Base-by-base conservation (phyloP, 2,113 vertebrate genomes). In the Mesoclemmys tuberculata region DNA sequence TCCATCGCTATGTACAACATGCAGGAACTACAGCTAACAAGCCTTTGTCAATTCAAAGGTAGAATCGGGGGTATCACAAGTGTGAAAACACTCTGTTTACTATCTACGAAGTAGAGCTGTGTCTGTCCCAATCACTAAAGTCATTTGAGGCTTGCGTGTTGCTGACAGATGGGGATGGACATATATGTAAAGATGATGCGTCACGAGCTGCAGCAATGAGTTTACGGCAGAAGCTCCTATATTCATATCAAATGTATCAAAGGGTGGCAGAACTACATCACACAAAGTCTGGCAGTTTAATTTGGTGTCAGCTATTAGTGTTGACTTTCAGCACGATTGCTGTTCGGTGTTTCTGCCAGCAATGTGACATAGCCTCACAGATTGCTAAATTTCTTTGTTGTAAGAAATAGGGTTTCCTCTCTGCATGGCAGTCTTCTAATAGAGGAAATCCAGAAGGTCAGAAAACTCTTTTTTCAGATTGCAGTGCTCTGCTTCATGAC, bases 221-320 rank as follows among this genome's bases (percentile, higher is more conserved):
- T 97, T 98, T 98, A 93, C 97, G 93, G 94, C 95, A 97, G 96
- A 96, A 97, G 96, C 90, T 91, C 85, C 94, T 88, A 95, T 97
- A 93, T 97, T 97, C 97, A 93, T 97, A 97, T 97, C 97, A 97
- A 92, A 98, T 95, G 91, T 98, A 97, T 98, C 97, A 96, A 97
- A 95, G 96, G 96, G 96, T 97, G 97, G 97, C 97, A 97, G 96
- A 98, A 80, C 96, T 97, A 94, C 97, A 98, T 97, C 97, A 97
- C 97, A 95, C 96, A 56, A 75, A 97, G 94, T 91, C 98, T 97
- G 97, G 97, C 96, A 97, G 96, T 98, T 98, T 98, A 98, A 98
- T 98, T 98, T 98, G 98, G 96, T 97, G 97, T 97, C 95, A 90
- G 96, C 97, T 97, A 97, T 98, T 98, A 98, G 97, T 96, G 98